Evolutionary conservation across 2,888 invertebrate species (phyloP).

Genomic region (Tortrix viridana): DNA sequence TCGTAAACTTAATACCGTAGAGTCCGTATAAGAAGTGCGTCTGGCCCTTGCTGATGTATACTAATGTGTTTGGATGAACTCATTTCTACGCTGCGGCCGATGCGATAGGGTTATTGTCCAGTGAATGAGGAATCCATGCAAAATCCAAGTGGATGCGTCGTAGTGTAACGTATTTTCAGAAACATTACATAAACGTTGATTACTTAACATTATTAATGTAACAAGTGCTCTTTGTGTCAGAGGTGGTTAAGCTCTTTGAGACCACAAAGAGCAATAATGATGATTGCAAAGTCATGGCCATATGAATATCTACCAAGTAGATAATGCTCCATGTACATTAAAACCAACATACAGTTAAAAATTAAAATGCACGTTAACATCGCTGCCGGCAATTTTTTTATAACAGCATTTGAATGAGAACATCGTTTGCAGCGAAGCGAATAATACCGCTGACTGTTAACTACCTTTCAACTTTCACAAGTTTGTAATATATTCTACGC

Average conservation of each 20-base stretch:
- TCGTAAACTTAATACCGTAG: background rate
- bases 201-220: too few relatives aligned
- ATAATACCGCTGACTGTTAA: slow-evolving; percentile 41
- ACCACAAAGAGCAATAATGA: background rate
- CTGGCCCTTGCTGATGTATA: slow-evolving; percentile 18
- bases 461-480: slow-evolving; percentile 54
- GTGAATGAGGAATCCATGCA: too few relatives aligned
- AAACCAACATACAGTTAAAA: background rate
- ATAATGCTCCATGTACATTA: slow-evolving; percentile 1
- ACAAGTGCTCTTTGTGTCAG: too few relatives aligned
- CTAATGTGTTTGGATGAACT: slow-evolving; percentile 18
- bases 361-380: slow-evolving; percentile 17
- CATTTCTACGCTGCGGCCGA: slow-evolving; percentile 20
- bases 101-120: slow-evolving; percentile 5
- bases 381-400: slow-evolving; percentile 16
- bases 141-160: too few relatives aligned
- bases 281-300: background rate
- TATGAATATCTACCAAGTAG: background rate
- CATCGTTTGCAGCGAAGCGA: slow-evolving; percentile 33
- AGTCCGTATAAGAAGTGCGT: slow-evolving; percentile 6
- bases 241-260: too few relatives aligned
- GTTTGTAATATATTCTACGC: slow-evolving; percentile 43
- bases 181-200: too few relatives aligned
- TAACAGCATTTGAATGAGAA: slow-evolving; percentile 30
- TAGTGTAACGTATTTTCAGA: too few relatives aligned